Percentiles rank a stretch among this genome's conserved stretches.
Conservation (phyloP, 2,113 vertebrate species). For the Macroglossus sobrinus region DNA sequence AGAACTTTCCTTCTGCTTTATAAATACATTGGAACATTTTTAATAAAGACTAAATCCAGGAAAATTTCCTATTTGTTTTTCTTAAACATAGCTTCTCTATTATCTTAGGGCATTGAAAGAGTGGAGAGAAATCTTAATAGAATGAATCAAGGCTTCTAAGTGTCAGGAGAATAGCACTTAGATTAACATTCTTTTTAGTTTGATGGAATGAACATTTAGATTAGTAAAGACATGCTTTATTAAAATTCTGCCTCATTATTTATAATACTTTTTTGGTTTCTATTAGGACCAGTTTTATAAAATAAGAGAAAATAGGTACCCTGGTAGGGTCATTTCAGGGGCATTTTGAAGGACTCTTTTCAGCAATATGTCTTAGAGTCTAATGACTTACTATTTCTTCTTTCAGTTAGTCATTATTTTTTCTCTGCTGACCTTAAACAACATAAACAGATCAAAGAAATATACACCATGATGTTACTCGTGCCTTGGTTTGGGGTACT, state of each 20-base stretch:
- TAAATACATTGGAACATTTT: not conserved
- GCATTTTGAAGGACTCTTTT: not conserved
- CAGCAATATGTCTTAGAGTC: not conserved
- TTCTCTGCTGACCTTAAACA: not conserved
- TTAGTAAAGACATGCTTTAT: conserved; percentile 37
- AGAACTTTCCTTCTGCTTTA: not conserved
- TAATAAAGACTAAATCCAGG: not conserved
- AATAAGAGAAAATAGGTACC: not conserved
- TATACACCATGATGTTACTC: not conserved
- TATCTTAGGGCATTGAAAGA: not conserved
- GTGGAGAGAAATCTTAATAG: conserved; percentile 15
- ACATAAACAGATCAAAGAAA: not conserved
- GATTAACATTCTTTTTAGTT: conserved; percentile 46
- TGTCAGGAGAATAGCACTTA: conserved; percentile 39
- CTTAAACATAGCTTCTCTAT: conserved; percentile 9
- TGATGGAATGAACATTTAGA: conserved; percentile 39
- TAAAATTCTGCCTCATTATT: conserved; percentile 46
- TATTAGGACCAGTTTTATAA: not conserved
- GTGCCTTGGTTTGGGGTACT: not conserved
- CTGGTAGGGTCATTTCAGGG: not conserved
- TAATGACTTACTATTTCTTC: conserved; percentile 4
- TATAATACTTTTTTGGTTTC: not conserved
- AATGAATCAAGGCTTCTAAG: conserved; percentile 25
- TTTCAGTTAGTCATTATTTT: not conserved
- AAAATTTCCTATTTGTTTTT: not conserved